Evolutionary conservation across 2,888 invertebrate species (phyloP).

Genomic region (Euclidia mi): DNA sequence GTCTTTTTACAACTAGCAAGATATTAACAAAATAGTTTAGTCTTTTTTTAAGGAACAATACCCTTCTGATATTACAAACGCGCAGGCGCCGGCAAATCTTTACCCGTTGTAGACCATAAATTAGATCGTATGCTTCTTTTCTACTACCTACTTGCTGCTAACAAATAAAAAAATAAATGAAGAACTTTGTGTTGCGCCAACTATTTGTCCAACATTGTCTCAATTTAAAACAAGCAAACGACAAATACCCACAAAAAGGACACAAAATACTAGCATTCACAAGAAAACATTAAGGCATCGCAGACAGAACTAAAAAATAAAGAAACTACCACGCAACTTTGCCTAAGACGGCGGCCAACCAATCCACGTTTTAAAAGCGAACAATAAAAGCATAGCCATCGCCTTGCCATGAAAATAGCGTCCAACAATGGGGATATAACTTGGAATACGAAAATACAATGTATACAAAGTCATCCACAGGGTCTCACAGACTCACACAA

Average conservation of each 20-base stretch:
- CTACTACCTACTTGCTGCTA: no score
- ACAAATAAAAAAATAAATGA: no score
- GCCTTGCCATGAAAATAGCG: slow-evolving; percentile 20
- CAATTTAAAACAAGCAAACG: no score
- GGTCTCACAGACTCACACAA: slow-evolving; percentile 17
- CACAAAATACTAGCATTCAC: neutral
- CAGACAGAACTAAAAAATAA: neutral
- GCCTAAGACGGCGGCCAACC: slow-evolving; percentile 32
- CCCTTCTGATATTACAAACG: no score
- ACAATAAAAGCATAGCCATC: slow-evolving; percentile 41
- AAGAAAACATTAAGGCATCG: neutral
- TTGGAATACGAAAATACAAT: slow-evolving; percentile 28
- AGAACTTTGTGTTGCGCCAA: no score
- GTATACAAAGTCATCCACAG: slow-evolving; percentile 25
- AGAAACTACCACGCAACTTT: neutral
- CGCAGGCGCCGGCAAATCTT: no score
- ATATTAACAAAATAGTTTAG: no score
- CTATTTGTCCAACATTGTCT: no score
- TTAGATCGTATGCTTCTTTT: no score
- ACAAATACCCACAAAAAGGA: neutral
- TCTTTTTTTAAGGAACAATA: no score
- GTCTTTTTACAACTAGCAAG: no score
- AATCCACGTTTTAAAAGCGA: slow-evolving; percentile 32
- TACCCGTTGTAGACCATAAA: no score
- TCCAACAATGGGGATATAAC: slow-evolving; percentile 36